phyloP scores from a whole-genome alignment of 2,113 vertebrate species.

The Orcinus orca region DNA sequence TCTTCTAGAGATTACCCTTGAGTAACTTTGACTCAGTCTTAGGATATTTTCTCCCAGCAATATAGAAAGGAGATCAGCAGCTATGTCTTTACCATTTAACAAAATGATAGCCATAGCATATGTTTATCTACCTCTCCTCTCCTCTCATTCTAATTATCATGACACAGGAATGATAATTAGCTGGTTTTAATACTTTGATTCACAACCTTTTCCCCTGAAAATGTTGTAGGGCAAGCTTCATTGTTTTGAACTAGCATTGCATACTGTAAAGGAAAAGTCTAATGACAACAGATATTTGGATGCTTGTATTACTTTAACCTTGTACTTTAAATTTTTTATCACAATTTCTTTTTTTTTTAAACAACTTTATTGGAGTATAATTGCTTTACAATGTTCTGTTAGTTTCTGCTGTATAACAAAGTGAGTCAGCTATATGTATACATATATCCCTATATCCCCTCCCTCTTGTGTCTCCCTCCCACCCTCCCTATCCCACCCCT shows the following conservation, averaged over 20 bases:
- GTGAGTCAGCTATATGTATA: too few relatives aligned
- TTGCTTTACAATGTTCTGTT: too few relatives aligned
- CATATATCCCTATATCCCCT: too few relatives aligned
- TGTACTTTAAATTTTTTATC: not conserved
- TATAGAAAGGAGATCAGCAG: not conserved
- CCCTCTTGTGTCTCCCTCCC: too few relatives aligned
- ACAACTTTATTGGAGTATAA: too few relatives aligned
- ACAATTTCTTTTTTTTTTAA: not conserved
- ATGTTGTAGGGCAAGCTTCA: not conserved
- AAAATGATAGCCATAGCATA: not conserved
- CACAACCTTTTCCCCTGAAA: not conserved
- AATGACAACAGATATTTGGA: not conserved
- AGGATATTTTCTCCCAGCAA: not conserved
- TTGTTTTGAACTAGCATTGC: not conserved
- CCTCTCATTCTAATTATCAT: not conserved
- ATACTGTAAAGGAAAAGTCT: not conserved
- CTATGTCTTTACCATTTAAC: not conserved
- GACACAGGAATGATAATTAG: not conserved
- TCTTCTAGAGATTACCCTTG: not conserved
- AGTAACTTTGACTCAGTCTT: not conserved
- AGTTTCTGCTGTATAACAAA: too few relatives aligned
- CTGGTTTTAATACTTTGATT: constrained; percentile 13
- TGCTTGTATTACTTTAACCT: not conserved
- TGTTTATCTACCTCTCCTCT: not conserved
- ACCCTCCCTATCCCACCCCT: too few relatives aligned